Percentiles rank a stretch among this genome's conserved stretches.
Conservation (phyloP, 2,888 invertebrate genomes). For the Xestia c-nigrum region DNA sequence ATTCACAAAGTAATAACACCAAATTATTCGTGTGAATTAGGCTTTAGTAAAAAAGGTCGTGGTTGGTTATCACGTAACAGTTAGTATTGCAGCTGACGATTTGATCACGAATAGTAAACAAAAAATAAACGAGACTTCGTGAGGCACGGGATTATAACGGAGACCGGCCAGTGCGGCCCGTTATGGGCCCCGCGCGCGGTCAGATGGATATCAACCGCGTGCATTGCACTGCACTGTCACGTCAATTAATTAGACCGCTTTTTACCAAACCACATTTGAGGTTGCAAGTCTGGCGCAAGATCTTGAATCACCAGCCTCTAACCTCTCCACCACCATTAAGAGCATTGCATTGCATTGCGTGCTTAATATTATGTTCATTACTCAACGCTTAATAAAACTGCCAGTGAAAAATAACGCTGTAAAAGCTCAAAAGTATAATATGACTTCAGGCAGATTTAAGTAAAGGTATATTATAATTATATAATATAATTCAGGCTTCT, state of each 20-base stretch:
- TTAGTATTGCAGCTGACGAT: conserved; percentile 62
- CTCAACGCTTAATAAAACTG: conserved; percentile 33
- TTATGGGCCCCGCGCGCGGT: conserved; percentile 13
- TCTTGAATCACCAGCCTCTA: conserved; percentile 39
- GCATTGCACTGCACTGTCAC: conserved; percentile 48
- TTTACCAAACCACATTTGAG: conserved; percentile 53
- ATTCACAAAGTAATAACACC: conserved; percentile 63
- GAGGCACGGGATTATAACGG: conserved; percentile 43
- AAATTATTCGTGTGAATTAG: conserved; percentile 71
- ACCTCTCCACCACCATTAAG: conserved; percentile 42
- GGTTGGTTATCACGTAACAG: conserved; percentile 69
- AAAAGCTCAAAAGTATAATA: not conserved
- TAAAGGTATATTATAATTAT: not conserved
- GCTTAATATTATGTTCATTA: conserved; percentile 27
- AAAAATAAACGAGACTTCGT: conserved; percentile 59
- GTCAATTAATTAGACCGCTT: conserved; percentile 61
- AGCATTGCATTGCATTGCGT: conserved; percentile 46
- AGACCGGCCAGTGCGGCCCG: not conserved
- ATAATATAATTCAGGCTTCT: not conserved
- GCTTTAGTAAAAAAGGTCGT: conserved; percentile 64
- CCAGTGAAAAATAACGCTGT: conserved; percentile 23
- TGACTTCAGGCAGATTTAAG: not conserved
- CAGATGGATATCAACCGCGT: conserved; percentile 49
- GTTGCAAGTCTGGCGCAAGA: conserved; percentile 50
- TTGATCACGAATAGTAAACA: conserved; percentile 69